Evolutionary conservation across 1,140 invertebrate genomes (phyloP).

Genomic region (Belonocnema kinseyi): DNA sequence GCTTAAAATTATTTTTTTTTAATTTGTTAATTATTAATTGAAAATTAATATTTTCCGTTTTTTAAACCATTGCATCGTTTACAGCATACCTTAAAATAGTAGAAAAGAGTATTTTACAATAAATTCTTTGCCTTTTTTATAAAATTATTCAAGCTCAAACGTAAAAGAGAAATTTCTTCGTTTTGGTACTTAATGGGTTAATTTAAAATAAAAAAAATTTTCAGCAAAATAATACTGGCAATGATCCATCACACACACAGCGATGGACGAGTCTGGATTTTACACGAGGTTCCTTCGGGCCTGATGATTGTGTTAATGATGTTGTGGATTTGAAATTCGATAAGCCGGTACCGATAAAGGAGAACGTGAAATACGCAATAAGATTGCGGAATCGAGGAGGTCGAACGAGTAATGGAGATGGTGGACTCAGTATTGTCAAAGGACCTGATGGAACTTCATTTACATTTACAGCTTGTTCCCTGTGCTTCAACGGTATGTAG

Average conservation of each 20-base stretch:
- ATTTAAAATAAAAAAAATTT: not conserved
- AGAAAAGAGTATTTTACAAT: too few species aligned
- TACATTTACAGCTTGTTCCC: slow-evolving; percentile 92
- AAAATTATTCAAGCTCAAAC: too few species aligned
- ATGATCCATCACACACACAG: slow-evolving; percentile 78
- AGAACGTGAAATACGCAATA: slow-evolving; percentile 92
- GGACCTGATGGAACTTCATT: slow-evolving; percentile 95
- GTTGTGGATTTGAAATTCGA: slow-evolving; percentile 95
- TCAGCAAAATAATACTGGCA: slow-evolving; percentile 72
- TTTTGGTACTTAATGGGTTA: too few species aligned
- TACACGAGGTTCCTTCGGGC: slow-evolving; percentile 83
- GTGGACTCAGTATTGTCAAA: slow-evolving; percentile 89
- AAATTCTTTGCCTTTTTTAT: too few species aligned
- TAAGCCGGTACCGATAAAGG: slow-evolving; percentile 90
- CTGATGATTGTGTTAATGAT: slow-evolving; percentile 86
- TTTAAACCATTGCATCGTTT: too few species aligned
- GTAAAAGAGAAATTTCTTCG: too few species aligned
- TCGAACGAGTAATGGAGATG: slow-evolving; percentile 94
- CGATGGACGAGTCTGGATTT: slow-evolving; percentile 86
- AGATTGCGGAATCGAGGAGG: slow-evolving; percentile 93
- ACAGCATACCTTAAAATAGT: too few species aligned
- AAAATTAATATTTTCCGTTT: too few species aligned
- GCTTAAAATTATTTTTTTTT: too few species aligned
- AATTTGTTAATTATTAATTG: too few species aligned
- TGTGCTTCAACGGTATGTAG: slow-evolving; percentile 92